Conservation (phyloP, 2,888 invertebrate genomes). For the Tenodera sinensis region DNA sequence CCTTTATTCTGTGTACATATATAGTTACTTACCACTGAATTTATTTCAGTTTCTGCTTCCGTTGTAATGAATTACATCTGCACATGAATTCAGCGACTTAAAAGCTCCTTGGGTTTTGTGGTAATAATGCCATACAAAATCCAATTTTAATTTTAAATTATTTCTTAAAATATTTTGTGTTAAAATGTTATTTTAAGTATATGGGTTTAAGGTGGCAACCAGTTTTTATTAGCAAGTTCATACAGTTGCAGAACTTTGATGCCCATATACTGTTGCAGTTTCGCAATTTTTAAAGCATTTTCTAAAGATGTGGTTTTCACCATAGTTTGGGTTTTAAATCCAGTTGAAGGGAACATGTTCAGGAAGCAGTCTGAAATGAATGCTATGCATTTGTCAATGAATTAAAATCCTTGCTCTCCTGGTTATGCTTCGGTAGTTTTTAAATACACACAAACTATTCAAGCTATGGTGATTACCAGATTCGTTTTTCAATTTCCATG, state of each 20-base stretch:
- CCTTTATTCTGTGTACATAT: conserved; percentile 24
- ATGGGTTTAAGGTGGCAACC: not conserved
- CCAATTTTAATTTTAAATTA: not conserved
- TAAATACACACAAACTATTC: not conserved
- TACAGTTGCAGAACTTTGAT: not conserved
- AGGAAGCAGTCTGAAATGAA: not conserved
- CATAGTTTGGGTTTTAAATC: conserved; percentile 24
- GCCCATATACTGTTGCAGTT: not conserved
- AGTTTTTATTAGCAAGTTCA: not conserved
- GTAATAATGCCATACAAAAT: not conserved
- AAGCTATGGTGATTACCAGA: conserved; percentile 31
- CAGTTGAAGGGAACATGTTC: not conserved
- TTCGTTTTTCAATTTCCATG: conserved; percentile 22
- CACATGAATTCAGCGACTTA: not conserved
- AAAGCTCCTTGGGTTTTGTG: not conserved
- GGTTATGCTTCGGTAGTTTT: not conserved
- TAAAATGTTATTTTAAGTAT: not conserved
- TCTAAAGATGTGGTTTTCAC: conserved; percentile 26
- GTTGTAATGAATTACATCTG: not conserved
- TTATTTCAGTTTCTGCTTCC: conserved; percentile 1
- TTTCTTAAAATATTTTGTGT: not conserved
- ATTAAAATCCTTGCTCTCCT: conserved; percentile 28
- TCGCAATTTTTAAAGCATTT: not conserved
- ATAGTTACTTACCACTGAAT: conserved; percentile 21
- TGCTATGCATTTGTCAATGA: conserved; percentile 7